Conservation (phyloP, 2,888 invertebrate species). For the Ditylenchus weischeri region DNA sequence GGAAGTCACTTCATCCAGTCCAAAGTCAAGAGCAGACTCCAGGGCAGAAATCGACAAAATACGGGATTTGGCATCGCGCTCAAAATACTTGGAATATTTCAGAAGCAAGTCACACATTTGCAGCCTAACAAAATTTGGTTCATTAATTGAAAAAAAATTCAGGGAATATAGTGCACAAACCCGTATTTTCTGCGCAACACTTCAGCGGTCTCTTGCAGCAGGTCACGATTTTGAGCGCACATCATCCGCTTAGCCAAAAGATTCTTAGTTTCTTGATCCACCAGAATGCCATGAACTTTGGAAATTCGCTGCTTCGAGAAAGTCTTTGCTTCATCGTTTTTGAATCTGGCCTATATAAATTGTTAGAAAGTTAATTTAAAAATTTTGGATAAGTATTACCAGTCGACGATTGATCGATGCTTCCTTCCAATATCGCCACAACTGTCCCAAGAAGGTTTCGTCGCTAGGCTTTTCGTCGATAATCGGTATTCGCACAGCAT, state of each 20-base stretch:
- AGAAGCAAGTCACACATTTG: conserved; percentile 18
- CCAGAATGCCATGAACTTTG: conserved; percentile 44
- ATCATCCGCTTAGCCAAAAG: conserved; percentile 40
- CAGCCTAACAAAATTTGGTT: not conserved
- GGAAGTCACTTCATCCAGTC: conserved; percentile 6
- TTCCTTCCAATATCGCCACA: conserved; percentile 25
- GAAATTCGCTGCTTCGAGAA: conserved; percentile 47
- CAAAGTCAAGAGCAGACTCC: conserved; percentile 2
- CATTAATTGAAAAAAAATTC: not conserved
- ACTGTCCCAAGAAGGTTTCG: conserved; percentile 14
- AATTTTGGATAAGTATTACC: conserved; percentile 3
- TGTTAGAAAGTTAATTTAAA: not conserved
- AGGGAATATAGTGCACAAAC: not conserved
- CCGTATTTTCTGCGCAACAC: conserved; percentile 21
- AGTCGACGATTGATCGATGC: conserved; percentile 14
- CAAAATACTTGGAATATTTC: conserved; percentile 6
- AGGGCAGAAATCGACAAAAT: conserved; percentile 2
- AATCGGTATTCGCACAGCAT: not conserved
- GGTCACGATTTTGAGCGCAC: conserved; percentile 12
- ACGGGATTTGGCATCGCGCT: conserved; percentile 4
- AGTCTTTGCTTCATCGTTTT: conserved; percentile 42
- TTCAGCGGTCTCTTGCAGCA: conserved; percentile 13
- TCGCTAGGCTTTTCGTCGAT: not conserved
- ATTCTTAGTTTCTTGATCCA: conserved; percentile 45
- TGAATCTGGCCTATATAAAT: conserved; percentile 37